Conservation (phyloP, 37 sponge, comb jelly and placozoan species). For the Chondrosia reniformis region DNA sequence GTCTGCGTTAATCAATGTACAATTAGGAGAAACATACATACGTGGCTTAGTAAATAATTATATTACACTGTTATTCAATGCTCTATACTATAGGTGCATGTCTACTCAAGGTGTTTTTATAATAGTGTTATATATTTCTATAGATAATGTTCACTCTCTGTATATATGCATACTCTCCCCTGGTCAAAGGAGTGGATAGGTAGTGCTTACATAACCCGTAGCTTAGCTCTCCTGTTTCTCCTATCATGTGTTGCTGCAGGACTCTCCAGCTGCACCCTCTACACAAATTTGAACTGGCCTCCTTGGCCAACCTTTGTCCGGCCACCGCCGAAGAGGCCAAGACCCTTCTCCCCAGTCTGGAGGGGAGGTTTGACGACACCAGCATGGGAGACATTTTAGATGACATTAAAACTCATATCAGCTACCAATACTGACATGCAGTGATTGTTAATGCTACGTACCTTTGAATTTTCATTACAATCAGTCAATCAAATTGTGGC, state of each 20-base stretch:
- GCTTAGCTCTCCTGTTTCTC: background rate
- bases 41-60: too few species aligned
- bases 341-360: slow-evolving; percentile 76
- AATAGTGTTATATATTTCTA: too few species aligned
- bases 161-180: background rate
- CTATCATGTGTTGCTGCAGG: slow-evolving; percentile 10
- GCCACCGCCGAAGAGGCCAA: slow-evolving; percentile 90
- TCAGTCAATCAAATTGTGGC: too few species aligned
- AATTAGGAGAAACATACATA: too few species aligned
- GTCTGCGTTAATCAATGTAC: too few species aligned
- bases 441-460: too few species aligned
- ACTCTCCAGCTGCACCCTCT: slow-evolving; percentile 77
- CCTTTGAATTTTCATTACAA: too few species aligned
- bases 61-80: too few species aligned
- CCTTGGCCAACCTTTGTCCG: slow-evolving; percentile 89
- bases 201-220: background rate
- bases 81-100: too few species aligned
- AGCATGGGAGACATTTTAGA: slow-evolving; percentile 87
- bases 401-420: slow-evolving; percentile 86
- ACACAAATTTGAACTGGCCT: slow-evolving; percentile 94
- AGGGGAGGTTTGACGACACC: slow-evolving; percentile 86
- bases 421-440: slow-evolving; percentile 85
- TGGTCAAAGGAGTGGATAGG: background rate
- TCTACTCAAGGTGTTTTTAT: too few species aligned
- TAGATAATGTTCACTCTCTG: background rate